Percentiles rank a stretch among this genome's conserved stretches.
phyloP scores from a whole-genome alignment of 2,888 invertebrate genomes.

The Vesta saturnalis region DNA sequence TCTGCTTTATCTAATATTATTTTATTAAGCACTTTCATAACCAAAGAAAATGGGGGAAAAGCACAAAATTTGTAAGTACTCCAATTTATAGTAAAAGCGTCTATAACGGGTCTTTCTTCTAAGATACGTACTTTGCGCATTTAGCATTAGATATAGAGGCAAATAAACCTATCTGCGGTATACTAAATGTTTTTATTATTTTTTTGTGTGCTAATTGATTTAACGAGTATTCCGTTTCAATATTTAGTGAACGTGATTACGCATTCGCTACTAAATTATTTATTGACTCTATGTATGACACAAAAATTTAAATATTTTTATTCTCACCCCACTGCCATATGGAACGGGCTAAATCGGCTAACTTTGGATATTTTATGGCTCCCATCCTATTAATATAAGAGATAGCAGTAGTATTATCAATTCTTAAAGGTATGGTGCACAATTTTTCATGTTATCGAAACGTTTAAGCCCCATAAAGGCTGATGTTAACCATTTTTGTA shows the following conservation, averaged over 20 bases:
- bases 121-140: conserved; percentile 28
- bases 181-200: conserved; percentile 19
- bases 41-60: too few species aligned
- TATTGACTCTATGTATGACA: not conserved
- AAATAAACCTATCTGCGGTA: conserved; percentile 25
- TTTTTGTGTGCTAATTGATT: conserved; percentile 13
- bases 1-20: too few species aligned
- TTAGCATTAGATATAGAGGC: conserved; percentile 26
- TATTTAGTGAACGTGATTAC: too few species aligned
- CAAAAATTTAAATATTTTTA: not conserved
- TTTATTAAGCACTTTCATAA: too few species aligned
- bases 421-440: conserved; percentile 36
- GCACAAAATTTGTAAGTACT: too few species aligned
- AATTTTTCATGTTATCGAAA: conserved; percentile 37
- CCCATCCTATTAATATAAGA: too few species aligned
- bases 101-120: conserved; percentile 25
- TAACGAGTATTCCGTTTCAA: too few species aligned
- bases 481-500: conserved; percentile 39
- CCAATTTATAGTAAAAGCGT: conserved; percentile 37
- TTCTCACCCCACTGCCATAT: conserved; percentile 22
- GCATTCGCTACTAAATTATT: conserved; percentile 5
- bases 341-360: conserved; percentile 22
- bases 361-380: conserved; percentile 36
- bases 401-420: conserved; percentile 45
- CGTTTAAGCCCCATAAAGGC: conserved; percentile 43